phyloP scores from a whole-genome alignment of 2,888 invertebrate species.

The Phaonia tiefii region DNA sequence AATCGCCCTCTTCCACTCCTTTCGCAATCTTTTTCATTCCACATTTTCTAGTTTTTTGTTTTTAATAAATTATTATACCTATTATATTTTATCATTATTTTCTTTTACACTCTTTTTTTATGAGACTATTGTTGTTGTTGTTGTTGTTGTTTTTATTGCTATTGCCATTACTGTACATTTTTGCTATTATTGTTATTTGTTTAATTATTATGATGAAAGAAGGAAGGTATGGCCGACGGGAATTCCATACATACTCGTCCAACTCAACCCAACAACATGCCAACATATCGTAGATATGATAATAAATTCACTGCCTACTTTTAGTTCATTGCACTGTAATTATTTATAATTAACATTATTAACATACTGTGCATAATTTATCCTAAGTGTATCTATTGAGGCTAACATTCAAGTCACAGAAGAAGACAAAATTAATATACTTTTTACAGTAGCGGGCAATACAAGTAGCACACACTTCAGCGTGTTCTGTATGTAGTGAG shows the following conservation, averaged over 20 bases:
- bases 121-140: background rate
- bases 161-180: too few species aligned
- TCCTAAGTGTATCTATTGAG: constrained; percentile 18
- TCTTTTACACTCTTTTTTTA: constrained; percentile 4
- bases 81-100: too few species aligned
- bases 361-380: constrained; percentile 41
- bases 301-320: constrained; percentile 59
- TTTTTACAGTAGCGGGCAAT: background rate
- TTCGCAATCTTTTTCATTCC: too few species aligned
- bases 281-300: background rate
- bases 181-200: too few species aligned
- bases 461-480: constrained; percentile 5
- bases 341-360: constrained; percentile 62
- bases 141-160: constrained; percentile 3
- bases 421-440: constrained; percentile 10
- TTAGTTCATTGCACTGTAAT: constrained; percentile 66
- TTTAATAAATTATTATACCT: background rate
- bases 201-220: background rate
- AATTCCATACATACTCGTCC: too few species aligned
- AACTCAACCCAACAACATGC: too few species aligned
- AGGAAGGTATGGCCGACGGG: too few species aligned
- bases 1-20: too few species aligned
- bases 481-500: too few species aligned
- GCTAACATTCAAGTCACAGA: background rate
- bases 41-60: too few species aligned